phyloP scores from a whole-genome alignment of 2,113 vertebrate species.

The Oryzias javanicus region DNA sequence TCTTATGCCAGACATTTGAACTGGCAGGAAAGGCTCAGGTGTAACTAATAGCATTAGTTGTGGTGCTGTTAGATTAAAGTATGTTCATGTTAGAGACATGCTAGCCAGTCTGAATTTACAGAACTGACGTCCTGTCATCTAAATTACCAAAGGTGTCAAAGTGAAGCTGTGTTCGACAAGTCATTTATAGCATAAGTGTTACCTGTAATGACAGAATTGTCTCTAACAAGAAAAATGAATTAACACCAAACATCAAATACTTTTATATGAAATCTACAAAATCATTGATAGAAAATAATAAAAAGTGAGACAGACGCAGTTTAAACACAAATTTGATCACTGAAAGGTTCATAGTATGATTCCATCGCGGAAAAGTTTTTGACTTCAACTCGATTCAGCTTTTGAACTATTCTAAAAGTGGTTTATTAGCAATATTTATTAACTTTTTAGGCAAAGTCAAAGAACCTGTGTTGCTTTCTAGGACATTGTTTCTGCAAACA shows the following conservation, averaged over 20 bases:
- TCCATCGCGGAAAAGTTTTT: too few species aligned
- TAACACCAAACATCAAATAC: background rate
- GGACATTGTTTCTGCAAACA: too few species aligned
- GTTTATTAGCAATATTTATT: too few species aligned
- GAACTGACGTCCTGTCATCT: background rate
- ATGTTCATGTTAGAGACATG: slow-evolving; percentile 2
- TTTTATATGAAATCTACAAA: too few species aligned
- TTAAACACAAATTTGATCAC: background rate
- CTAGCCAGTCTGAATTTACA: background rate
- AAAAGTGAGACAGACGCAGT: background rate
- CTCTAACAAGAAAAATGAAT: background rate
- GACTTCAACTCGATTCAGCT: too few species aligned
- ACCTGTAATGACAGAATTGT: background rate
- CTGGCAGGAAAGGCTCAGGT: slow-evolving; percentile 36
- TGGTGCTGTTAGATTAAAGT: slow-evolving; percentile 10
- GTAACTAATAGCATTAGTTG: slow-evolving; percentile 35
- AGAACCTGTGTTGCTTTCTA: too few species aligned
- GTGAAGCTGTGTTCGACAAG: background rate
- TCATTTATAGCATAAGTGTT: slow-evolving; percentile 18
- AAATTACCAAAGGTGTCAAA: slow-evolving; percentile 6
- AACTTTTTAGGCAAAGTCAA: too few species aligned
- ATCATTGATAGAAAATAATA: background rate
- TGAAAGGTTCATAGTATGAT: too few species aligned
- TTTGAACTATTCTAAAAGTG: too few species aligned
- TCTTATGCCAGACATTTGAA: slow-evolving; percentile 30